Evolutionary conservation across 37 sponge, comb jelly and placozoan genomes (phyloP).

Genomic region (Lycopodina hypogea): DNA sequence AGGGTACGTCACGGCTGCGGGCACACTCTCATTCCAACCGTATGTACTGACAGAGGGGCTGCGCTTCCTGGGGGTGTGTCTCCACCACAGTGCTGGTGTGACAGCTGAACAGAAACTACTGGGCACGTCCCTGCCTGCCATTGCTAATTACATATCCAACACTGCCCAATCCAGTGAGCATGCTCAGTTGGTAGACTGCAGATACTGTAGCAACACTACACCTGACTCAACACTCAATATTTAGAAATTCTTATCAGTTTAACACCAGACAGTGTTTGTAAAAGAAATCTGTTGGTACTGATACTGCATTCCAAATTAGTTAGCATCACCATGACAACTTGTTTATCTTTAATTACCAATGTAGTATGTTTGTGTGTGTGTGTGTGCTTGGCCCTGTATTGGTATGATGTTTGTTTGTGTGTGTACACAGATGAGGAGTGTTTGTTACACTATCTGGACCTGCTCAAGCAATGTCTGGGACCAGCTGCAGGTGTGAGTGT

Average conservation of each 20-base stretch:
- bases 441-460: conserved; percentile 35
- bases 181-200: no score
- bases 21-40: conserved; percentile 58
- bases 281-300: no score
- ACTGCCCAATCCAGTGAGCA: not conserved
- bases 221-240: no score
- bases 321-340: no score
- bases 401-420: no score
- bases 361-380: no score
- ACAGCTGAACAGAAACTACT: conserved; percentile 15
- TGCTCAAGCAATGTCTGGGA: conserved; percentile 56
- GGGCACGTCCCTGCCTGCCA: conserved; percentile 1
- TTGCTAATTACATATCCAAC: conserved; percentile 15
- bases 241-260: no score
- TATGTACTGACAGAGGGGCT: conserved; percentile 19
- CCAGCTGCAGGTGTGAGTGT: conserved; percentile 61
- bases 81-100: conserved; percentile 36
- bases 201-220: no score
- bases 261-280: no score
- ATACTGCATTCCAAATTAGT: no score
- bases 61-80: conserved; percentile 47
- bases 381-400: no score
- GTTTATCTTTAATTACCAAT: no score
- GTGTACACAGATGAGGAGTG: conserved; percentile 5
- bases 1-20: conserved; percentile 37